These are phyloP conservation scores for Himalopsyche kuldschensis DNA, from an alignment of 2,888 invertebrate species.

Conservation along the genomic window DNA sequence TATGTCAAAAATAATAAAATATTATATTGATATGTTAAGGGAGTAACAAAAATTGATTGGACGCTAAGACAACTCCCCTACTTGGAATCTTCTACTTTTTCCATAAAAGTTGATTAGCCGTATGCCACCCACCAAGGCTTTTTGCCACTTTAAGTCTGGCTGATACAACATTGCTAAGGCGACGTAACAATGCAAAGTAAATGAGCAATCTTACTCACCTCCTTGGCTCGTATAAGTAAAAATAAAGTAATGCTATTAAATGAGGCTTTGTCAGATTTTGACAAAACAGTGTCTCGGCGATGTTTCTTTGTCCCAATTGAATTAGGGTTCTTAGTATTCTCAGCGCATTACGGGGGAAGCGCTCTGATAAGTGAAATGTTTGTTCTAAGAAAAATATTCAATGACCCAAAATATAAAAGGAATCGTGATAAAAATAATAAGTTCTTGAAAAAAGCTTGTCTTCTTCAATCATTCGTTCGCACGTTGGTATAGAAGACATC, in stretches of 20 bases:
- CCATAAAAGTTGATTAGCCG: no score
- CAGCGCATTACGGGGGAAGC: neutral
- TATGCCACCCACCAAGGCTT: no score
- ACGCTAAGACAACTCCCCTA: no score
- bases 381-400: conserved; percentile 2
- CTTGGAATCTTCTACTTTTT: no score
- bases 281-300: neutral
- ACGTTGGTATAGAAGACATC: no score
- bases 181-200: no score
- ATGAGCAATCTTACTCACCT: neutral
- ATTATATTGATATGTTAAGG: no score
- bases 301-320: neutral
- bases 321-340: conserved; percentile 3
- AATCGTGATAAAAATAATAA: neutral
- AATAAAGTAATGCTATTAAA: neutral
- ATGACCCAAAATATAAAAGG: neutral
- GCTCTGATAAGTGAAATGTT: neutral
- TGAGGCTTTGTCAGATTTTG: neutral
- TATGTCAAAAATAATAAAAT: no score
- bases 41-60: no score
- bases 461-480: neutral
- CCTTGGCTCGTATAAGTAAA: neutral
- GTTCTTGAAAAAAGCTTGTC: neutral
- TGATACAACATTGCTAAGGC: no score
- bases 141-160: no score